Conservation (phyloP, 2,113 vertebrate genomes). For the Macquaria ambigua region DNA sequence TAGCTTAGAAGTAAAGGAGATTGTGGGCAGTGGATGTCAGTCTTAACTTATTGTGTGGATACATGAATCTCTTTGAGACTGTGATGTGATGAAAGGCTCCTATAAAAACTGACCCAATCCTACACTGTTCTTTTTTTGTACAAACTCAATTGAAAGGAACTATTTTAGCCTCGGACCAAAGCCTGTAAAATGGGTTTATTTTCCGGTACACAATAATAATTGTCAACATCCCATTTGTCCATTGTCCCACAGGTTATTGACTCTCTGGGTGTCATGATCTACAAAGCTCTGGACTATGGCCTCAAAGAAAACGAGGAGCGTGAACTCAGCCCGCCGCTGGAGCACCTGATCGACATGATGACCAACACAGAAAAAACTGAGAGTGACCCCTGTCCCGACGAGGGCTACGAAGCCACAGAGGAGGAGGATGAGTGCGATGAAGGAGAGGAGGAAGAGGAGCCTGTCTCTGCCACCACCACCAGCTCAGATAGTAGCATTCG, state of each 20-base stretch:
- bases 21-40: neutral
- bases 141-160: neutral
- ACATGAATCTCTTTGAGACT: neutral
- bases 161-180: neutral
- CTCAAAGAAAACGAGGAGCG: slow-evolving; percentile 96
- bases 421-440: slow-evolving; percentile 88
- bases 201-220: neutral
- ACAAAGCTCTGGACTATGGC: slow-evolving; percentile 98
- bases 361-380: slow-evolving; percentile 89
- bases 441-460: slow-evolving; percentile 79
- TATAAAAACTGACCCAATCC: neutral
- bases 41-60: neutral
- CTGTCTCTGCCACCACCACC: neutral
- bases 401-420: slow-evolving; percentile 95
- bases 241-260: slow-evolving; percentile 90
- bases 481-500: slow-evolving; percentile 76
- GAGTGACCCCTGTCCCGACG: slow-evolving; percentile 88
- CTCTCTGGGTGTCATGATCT: slow-evolving; percentile 97
- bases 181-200: neutral
- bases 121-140: neutral
- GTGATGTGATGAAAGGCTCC: neutral
- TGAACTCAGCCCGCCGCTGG: slow-evolving; percentile 94
- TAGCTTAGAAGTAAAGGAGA: neutral
- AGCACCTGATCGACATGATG: slow-evolving; percentile 95
- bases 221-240: neutral